Evolutionary conservation across 2,888 invertebrate genomes (phyloP), one percentile per base, ranked within the genome.

Genomic region (Sinotaia quadrata): DNA sequence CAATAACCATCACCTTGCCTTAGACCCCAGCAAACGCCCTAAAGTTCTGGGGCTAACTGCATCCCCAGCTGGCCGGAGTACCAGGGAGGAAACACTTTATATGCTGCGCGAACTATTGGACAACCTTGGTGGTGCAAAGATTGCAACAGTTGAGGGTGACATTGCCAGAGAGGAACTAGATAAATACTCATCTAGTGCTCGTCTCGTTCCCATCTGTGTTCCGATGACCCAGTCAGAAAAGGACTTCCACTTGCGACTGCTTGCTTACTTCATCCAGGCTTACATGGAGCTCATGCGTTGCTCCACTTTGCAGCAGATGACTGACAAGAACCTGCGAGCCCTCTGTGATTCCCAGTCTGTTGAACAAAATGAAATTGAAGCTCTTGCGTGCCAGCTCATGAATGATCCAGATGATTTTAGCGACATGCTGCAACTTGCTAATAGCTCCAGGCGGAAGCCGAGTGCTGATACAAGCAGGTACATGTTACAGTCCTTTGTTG

Each of bases 31-130:
- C 0, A 31, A 66, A 0, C 69, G 78, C 21, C 83, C 84, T 34
- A 83, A 83, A 68, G 58, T 85, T 18, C 76, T 85, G 4, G 85
- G 85, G 0, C 78, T 85, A 33, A 85, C 84, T 7, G 85, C 85
- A 33, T 85, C 85, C 8, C 85, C 85, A 5, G 85, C 84, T 18
- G 85, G 85, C 4, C 75, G 80, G 60, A 68, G 69, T 18, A 77
- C 78, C 5, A 71, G 80, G 7, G 72, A 72, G 0, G 73, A 70
- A 24, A 85, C 84, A 0, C 57, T 78, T 10, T 24, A 21, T 2
- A 83, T 84, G 84, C 70, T 85, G 31, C 47, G 71, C n/a, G 68
- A 58, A 5, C 74, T 85, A 27, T 72, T 83, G 52, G 51, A 36
- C 0, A 81, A 81, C 60, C 67, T 85, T 65, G 83, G 82, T 7